Evolutionary conservation across 2,113 vertebrate species (phyloP), one percentile per base, ranked within the genome.

Genomic region (Telmatochromis sp.): DNA sequence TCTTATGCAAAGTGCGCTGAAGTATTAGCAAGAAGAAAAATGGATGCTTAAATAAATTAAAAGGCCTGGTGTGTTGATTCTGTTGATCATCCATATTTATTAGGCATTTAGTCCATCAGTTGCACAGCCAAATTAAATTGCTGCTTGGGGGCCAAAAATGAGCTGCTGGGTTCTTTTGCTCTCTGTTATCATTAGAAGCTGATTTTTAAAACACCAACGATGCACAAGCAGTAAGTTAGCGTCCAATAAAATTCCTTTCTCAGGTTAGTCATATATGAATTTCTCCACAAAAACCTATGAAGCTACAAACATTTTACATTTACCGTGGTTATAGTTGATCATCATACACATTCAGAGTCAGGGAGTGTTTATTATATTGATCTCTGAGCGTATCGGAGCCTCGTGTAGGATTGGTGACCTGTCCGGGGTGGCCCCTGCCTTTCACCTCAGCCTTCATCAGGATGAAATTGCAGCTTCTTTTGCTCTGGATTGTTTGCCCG

Each of bases 31-130:
- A 78, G 45, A 33, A 78, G 26, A 50, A 31, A 78, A 78, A 51
- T 7, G 23, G 45, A 85, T 2, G 58, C 14, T 53, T 63, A n/a
- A 80, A 65, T 80, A 14, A 53, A 78, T 78, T 15, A 40, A 53
- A 80, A 19, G 14, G 9, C 37, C 19, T 15, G 17, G 33, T 65
- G 71, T 15, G 26, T 45, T 80, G n/a, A 57, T 50, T 82, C 51
- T 82, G 31, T 58, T 63, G 4, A 79, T 51, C 33, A 63, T 79
- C 12, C n/a, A 63, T 83, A 65, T 42, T 35, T 79, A 31, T 23
- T 50, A 31, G 75, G 45, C 21, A 55, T 71, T 87, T 58, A 73
- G 28, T 79, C 54, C 71, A 60, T 47, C 13, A 35, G 5, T 86
- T 85, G 45, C 37, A 28, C 15, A 26, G 17, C 57, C 58, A 86